Base-by-base conservation (phyloP, 2,113 vertebrate genomes). In the Sisor rabdophorus region DNA sequence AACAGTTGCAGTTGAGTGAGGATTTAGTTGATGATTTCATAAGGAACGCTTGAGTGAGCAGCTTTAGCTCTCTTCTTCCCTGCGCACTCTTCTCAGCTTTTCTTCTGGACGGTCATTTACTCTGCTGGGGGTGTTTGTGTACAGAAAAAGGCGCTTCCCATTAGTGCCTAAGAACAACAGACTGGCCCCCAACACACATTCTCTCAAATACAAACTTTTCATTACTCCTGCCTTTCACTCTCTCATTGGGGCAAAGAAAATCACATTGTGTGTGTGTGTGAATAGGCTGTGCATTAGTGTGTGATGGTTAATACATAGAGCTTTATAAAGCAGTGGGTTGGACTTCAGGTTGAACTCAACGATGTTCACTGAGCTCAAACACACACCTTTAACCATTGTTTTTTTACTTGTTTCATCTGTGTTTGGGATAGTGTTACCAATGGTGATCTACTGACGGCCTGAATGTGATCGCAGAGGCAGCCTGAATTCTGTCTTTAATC, bases 11-110 rank as follows among this genome's bases (percentile, higher is more conserved):
- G 86, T 84, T 87, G 71, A 86, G 85, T 73, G 78, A 78, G 86
- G 88, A 88, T 89, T 88, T 85, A 85, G 78, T 84, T 83, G 88
- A 90, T 88, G 87, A 88, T 90, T 90, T 89, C 80, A 90, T 88
- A 86, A 88, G 86, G 56, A 75, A 86, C 71, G 88, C 84, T 87
- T 7, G 79, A 86, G 79, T 85, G 88, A 89, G 81, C 88, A 86
- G 75, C 79, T 85, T 87, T 81, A 24, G 65, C 72, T 52, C 56
- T 32, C 10, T 50, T 76, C 13, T 54, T 79, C 20, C 70, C 20
- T 65, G 72, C 67, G 69, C 74, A 59, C 71, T 75, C 60, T 52
- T 30, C 55, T 52, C 65, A 26, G 55, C 40, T 64, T 44, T 30
- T 60, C 64, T 78, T 64, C 76, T 79, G 75, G 78, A 77, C 64